Conservation (phyloP, 1,140 invertebrate species). For the fruit fly (Drosophila melanogaster) region DNA sequence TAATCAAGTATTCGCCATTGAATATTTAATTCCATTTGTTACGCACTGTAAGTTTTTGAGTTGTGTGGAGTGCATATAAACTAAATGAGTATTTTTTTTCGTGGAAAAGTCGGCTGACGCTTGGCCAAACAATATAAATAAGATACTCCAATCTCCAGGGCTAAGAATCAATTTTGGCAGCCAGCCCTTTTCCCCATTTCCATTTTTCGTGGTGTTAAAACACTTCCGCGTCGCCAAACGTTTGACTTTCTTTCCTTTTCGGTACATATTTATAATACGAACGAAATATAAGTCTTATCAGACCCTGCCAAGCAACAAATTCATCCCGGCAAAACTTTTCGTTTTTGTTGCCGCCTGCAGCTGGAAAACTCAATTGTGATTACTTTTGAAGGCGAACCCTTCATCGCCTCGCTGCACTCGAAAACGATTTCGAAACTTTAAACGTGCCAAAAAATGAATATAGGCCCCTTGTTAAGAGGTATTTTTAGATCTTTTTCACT, state of each 20-base stretch:
- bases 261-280: not conserved
- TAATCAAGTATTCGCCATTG: not conserved
- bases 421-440: constrained; percentile 58
- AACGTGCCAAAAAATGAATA: no score
- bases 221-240: constrained; percentile 60
- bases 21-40: not conserved
- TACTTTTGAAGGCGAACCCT: constrained; percentile 57
- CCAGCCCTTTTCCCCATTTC: constrained; percentile 20
- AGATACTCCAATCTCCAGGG: not conserved
- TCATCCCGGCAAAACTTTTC: constrained; percentile 46
- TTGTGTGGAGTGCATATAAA: not conserved
- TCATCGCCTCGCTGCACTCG: constrained; percentile 65
- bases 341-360: constrained; percentile 21
- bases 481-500: no score
- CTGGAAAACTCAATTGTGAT: constrained; percentile 70
- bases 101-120: not conserved
- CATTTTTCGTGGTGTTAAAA: constrained; percentile 49
- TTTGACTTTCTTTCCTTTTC: constrained; percentile 17
- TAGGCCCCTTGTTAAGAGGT: no score
- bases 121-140: not conserved
- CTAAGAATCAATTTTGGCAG: constrained; percentile 56
- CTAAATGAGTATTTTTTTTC: not conserved
- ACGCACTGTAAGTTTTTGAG: no score
- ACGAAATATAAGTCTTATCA: constrained; percentile 34
- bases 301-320: constrained; percentile 33